Evolutionary conservation across 1,140 invertebrate genomes (phyloP), one percentile per base, ranked within the genome.

Genomic region (Theocolax elegans): DNA sequence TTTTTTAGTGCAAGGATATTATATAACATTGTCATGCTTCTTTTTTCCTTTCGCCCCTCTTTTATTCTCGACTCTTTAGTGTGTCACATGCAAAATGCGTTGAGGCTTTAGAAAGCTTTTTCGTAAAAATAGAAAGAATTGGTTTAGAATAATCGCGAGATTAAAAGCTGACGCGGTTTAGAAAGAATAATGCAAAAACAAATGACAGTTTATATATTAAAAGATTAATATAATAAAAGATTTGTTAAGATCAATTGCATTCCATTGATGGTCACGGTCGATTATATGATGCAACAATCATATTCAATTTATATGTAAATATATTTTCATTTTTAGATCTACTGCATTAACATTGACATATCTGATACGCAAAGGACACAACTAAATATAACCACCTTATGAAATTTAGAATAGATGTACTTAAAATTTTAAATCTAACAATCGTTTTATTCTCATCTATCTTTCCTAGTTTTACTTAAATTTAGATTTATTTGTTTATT

Each of bases 21-120:
- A 56, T 7, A 56, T 56, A n/a, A n/a, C n/a, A n/a, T n/a, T n/a
- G n/a, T 10, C 31, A 35, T 6, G 4, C 31, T 35, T 35, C 3
- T 15, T 38, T 19, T 40, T 64, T 35, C 40, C 21, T 35, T 2
- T 60, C 29, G 9, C 44, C 25, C 2, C 27, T 60, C 10, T 17
- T 17, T 54, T 56, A 46, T 44, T 40, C n/a, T 63, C 8, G 40
- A 42, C 51, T 10, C 21, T 31, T 19, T 51, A 54, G 40, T n/a
- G 8, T 65, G 62, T 65, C 62, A 40, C 12, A 38, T 65, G 63
- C 35, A 66, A 56, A 66, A 25, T 46, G 40, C 17, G 51, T 56
- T 56, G 35, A 29, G 42, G 17, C 25, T 15, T n/a, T 27, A 19
- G 40, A 17, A 46, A 46, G 40, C 6, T 66, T 66, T 66, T 56